phyloP scores from a whole-genome alignment of 1,140 invertebrate genomes.

The Caenorhabditis inopinata region DNA sequence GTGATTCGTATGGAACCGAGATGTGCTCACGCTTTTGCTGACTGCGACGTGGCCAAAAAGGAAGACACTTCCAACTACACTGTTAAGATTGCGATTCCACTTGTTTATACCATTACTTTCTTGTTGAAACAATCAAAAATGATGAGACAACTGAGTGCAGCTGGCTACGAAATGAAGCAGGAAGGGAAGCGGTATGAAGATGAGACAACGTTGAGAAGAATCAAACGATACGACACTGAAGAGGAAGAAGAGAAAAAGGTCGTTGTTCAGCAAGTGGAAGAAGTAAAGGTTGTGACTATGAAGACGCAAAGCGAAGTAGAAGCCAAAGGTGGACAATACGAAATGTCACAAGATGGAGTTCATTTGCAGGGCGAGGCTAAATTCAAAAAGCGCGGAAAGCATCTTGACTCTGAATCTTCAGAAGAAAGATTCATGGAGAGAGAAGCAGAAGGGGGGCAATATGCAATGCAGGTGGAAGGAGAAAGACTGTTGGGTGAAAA shows the following conservation, averaged over 20 bases:
- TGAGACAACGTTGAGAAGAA: conserved; percentile 31
- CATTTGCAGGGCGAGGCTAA: conserved; percentile 38
- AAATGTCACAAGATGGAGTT: conserved; percentile 45
- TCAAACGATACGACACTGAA: conserved; percentile 32
- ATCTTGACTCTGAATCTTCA: conserved; percentile 43
- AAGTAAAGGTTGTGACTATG: conserved; percentile 36
- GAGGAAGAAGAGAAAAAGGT: conserved; percentile 41
- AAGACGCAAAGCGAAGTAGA: conserved; percentile 30
- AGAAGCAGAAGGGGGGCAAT: conserved; percentile 50
- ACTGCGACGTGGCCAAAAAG: conserved; percentile 43
- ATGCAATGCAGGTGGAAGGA: conserved; percentile 35
- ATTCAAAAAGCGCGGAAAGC: conserved; percentile 28
- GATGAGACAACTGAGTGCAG: conserved; percentile 22
- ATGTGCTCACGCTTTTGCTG: conserved; percentile 49
- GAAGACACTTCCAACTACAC: conserved; percentile 44
- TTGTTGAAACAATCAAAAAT: conserved; percentile 32
- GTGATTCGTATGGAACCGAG: conserved; percentile 35
- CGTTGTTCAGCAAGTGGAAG: conserved; percentile 11
- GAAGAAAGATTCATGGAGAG: conserved; percentile 45
- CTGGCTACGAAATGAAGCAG: conserved; percentile 30
- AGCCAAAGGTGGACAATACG: conserved; percentile 46
- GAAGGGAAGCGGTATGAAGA: conserved; percentile 45
- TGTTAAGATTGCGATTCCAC: conserved; percentile 47
- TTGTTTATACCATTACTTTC: conserved; percentile 33
- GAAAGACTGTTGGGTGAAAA: conserved; percentile 32